Base-by-base conservation (phyloP, 2,888 invertebrate genomes). In the Leucophenga maculata region DNA sequence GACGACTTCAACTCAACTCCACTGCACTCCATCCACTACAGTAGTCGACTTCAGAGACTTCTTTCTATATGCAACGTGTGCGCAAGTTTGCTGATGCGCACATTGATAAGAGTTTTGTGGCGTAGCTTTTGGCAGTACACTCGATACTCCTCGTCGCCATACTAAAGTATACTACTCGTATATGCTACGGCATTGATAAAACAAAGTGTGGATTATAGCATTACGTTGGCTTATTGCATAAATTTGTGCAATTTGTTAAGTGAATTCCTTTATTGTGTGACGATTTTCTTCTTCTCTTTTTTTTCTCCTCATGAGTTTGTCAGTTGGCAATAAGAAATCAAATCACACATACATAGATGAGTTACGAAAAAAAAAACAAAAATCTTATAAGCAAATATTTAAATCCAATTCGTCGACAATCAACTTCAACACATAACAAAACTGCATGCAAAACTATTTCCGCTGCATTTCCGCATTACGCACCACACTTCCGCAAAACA, bases 191-290 rank as follows among this genome's bases (percentile, higher is more conserved):
- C 32, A 59, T 59, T 31, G 59, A 26, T 59, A 31, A 59, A 59
- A 11, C 39, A 39, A 31, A 59, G 59, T 59, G 59, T 59, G 59
- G 31, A 59, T 59, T 59, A 59, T 16, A 26, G n/a, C 26, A 32
- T 32, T 32, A 32, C 55, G 20, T 22, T 20, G 54, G 31, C 26
- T 26, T 48, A 54, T 83, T 83, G 84, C 85, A 83, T 85, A 83
- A 85, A 83, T 83, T 83, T 83, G 85, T 77, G 84, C 85, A 83
- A 83, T 83, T 83, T 83, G 83, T 83, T 83, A 83, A 83, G 85
- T 83, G 85, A 83, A 85, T 85, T 83, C 82, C 74, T 83, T 80
- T 84, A 83, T 83, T 82, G 80, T 80, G 31, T 13, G 16, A 75
- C 82, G 83, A 83, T 78, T 83, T 82, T 83, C 79, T 75, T 74